Conservation (phyloP, 2,113 vertebrate genomes). For the Sterrhoptilus dennistouni region DNA sequence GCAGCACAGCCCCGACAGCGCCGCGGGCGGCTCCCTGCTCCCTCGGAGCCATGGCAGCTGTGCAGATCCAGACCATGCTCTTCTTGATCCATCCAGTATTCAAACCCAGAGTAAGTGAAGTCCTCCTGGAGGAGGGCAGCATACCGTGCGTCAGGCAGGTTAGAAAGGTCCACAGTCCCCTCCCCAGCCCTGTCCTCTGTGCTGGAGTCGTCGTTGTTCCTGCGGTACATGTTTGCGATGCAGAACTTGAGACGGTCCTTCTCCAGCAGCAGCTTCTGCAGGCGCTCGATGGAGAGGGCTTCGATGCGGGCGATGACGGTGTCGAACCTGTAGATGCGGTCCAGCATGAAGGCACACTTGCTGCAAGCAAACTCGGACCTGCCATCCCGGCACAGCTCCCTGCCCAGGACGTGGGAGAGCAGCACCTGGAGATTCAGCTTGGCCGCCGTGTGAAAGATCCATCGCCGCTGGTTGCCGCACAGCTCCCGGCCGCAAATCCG, state of each 20-base stretch:
- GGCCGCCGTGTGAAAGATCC: constrained; percentile 93
- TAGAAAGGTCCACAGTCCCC: constrained; percentile 76
- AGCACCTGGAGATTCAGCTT: constrained; percentile 93
- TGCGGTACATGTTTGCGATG: constrained; percentile 84
- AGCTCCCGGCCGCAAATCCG: constrained; percentile 93
- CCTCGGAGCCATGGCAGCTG: constrained; percentile 74
- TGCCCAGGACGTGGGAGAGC: constrained; percentile 89
- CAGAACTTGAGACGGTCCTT: constrained; percentile 90
- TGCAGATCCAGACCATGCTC: constrained; percentile 75
- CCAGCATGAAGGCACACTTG: constrained; percentile 96
- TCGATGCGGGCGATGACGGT: constrained; percentile 93
- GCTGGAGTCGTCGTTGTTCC: constrained; percentile 76
- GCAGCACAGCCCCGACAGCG: constrained; percentile 85
- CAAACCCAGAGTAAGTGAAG: constrained; percentile 86
- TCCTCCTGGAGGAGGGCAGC: constrained; percentile 87
- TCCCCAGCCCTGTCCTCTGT: constrained; percentile 46
- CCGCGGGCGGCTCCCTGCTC: constrained; percentile 68
- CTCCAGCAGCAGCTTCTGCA: constrained; percentile 90
- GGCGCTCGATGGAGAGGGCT: constrained; percentile 90
- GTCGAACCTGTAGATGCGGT: constrained; percentile 95
- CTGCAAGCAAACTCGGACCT: constrained; percentile 93
- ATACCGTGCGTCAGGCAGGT: constrained; percentile 79
- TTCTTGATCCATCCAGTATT: constrained; percentile 89
- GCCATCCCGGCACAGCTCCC: constrained; percentile 87
- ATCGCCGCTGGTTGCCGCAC: constrained; percentile 93